Evolutionary conservation across 1,140 invertebrate genomes (phyloP).

Genomic region (Zaprionus gabonicus): DNA sequence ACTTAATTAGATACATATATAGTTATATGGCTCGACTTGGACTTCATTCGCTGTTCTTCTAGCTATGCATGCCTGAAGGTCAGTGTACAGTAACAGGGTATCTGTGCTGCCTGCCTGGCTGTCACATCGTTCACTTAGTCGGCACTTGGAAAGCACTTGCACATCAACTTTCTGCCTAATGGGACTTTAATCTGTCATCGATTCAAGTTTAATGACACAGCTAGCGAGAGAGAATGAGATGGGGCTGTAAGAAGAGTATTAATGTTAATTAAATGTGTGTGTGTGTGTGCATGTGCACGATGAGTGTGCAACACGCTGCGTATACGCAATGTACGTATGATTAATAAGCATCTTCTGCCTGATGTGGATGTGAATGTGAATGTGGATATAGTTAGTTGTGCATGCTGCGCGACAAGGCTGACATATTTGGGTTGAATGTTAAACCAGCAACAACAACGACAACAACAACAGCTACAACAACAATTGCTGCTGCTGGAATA

Average conservation of each 20-base stretch:
- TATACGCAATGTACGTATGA: constrained; percentile 63
- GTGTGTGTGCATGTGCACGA: not conserved
- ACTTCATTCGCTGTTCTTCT: not conserved
- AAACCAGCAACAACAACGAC: not conserved
- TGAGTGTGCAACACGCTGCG: constrained; percentile 43
- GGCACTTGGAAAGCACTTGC: constrained; percentile 26
- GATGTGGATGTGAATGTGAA: constrained; percentile 15
- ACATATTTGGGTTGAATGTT: constrained; percentile 72
- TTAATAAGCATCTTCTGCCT: constrained; percentile 29
- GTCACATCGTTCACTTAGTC: constrained; percentile 14
- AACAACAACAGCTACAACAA: constrained; percentile 8
- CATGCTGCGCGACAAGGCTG: constrained; percentile 50
- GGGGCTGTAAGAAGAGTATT: not conserved
- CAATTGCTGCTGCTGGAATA: constrained; percentile 46
- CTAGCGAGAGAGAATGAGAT: not conserved
- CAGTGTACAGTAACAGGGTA: constrained; percentile 19
- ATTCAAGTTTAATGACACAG: constrained; percentile 9
- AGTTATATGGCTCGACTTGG: not conserved
- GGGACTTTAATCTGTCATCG: constrained; percentile 33
- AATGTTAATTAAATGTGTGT: constrained; percentile 34
- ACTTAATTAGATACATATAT: constrained; percentile 2
- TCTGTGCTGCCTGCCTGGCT: not conserved
- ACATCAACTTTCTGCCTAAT: constrained; percentile 35
- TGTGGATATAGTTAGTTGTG: constrained; percentile 19
- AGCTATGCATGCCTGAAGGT: not conserved